Percentiles rank a stretch among this genome's conserved stretches.
Evolutionary conservation across 2,888 invertebrate genomes (phyloP).

Genomic region (Hirtodrosophila histrioides): DNA sequence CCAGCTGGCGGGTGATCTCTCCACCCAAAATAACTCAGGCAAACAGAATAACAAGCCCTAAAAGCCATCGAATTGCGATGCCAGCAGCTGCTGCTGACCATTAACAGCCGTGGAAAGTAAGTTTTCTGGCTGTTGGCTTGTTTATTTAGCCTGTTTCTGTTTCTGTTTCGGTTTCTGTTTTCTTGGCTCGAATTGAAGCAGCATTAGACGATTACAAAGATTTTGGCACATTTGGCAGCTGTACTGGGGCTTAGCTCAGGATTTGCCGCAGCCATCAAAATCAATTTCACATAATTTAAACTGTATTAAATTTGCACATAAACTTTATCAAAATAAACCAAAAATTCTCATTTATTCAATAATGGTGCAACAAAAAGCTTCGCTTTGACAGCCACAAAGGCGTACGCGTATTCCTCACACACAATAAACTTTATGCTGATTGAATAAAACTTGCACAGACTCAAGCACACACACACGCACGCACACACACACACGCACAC

Average conservation of each 20-base stretch:
- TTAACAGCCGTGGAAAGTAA: constrained; percentile 51
- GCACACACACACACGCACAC: constrained; percentile 13
- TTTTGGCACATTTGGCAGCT: constrained; percentile 16
- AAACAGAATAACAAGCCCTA: constrained; percentile 44
- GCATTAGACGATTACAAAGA: constrained; percentile 46
- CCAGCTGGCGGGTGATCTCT: constrained; percentile 42
- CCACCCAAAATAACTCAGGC: constrained; percentile 38
- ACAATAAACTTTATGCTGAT: constrained; percentile 75
- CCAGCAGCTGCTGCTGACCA: constrained; percentile 56
- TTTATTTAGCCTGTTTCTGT: constrained; percentile 25
- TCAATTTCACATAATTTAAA: constrained; percentile 70
- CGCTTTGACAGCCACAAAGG: constrained; percentile 51
- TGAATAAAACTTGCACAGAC: constrained; percentile 61
- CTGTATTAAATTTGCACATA: constrained; percentile 55
- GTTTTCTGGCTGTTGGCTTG: constrained; percentile 32
- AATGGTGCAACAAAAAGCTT: constrained; percentile 44
- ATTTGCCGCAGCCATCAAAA: constrained; percentile 45
- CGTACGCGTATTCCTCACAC: constrained; percentile 54
- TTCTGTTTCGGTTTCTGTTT: background rate
- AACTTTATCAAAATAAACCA: constrained; percentile 57
- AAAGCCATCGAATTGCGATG: constrained; percentile 53
- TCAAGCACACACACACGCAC: constrained; percentile 3
- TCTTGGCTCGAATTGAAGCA: constrained; percentile 5
- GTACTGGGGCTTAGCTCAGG: constrained; percentile 18
- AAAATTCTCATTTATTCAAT: constrained; percentile 58